Evolutionary conservation across 2,113 vertebrate species (phyloP).

Genomic region (Atrichornis clamosus): DNA sequence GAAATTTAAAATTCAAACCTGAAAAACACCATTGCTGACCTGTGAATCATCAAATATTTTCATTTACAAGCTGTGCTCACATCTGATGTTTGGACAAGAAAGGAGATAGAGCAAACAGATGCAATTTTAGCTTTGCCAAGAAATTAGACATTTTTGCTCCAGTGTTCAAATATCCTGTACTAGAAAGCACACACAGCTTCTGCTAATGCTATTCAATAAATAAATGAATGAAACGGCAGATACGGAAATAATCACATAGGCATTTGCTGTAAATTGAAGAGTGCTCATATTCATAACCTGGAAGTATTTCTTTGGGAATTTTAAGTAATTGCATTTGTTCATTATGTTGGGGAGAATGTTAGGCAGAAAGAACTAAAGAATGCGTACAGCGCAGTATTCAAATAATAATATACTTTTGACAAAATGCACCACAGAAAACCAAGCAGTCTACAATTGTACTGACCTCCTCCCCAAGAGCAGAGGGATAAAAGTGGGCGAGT

Average conservation of each 20-base stretch:
- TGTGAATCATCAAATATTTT: conserved; percentile 10
- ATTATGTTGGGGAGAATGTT: fast-evolving
- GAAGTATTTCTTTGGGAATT: not conserved
- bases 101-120: not conserved
- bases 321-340: not conserved
- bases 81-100: not conserved
- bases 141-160: not conserved
- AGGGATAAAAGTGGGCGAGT: not conserved
- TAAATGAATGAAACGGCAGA: not conserved
- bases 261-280: not conserved
- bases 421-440: not conserved
- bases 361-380: not conserved
- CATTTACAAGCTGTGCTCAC: not conserved
- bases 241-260: not conserved
- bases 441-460: not conserved
- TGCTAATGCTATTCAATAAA: not conserved
- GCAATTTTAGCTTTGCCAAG: not conserved
- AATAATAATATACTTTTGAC: not conserved
- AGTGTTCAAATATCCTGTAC: not conserved
- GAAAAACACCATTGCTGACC: not conserved
- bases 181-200: not conserved
- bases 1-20: not conserved
- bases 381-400: not conserved
- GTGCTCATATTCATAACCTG: not conserved
- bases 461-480: not conserved